Conservation (phyloP, 2,888 invertebrate genomes). For the Cataglyphis livida region DNA sequence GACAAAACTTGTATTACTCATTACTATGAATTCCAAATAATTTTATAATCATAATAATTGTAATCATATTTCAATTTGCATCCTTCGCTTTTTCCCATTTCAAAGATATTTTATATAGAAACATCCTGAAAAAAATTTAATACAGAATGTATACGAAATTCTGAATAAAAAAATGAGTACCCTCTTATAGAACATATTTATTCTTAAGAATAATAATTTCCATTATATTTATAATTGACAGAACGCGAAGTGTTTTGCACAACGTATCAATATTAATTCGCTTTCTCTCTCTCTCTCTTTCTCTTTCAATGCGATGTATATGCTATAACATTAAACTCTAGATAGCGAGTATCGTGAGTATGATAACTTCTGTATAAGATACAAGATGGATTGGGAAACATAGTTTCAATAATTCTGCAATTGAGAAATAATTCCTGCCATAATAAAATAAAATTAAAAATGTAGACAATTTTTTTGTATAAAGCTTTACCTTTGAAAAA, state of each 20-base stretch:
- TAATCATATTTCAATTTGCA: not conserved
- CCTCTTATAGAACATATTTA: not conserved
- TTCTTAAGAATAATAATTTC: not conserved
- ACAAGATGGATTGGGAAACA: not conserved
- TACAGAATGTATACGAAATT: not conserved
- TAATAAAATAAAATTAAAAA: not conserved
- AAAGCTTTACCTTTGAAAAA: too few relatives aligned
- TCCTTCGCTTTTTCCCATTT: not conserved
- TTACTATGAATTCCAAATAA: conserved; percentile 2
- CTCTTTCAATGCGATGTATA: conserved; percentile 45
- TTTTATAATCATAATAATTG: not conserved
- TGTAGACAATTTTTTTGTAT: not conserved
- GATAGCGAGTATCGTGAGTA: conserved; percentile 71
- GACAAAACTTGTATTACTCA: not conserved
- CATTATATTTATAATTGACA: conserved; percentile 68
- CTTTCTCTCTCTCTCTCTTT: too few relatives aligned
- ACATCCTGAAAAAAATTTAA: not conserved
- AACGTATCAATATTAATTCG: conserved; percentile 58
- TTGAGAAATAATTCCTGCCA: not conserved
- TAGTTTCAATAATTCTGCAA: not conserved
- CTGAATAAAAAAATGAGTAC: not conserved
- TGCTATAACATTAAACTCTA: conserved; percentile 61
- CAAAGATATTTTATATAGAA: not conserved
- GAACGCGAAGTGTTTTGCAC: conserved; percentile 65
- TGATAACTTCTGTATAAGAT: conserved; percentile 58